Percentiles rank a stretch among this genome's conserved stretches.
These are phyloP conservation scores for Darwinula stevensoni DNA, from an alignment of 2,888 invertebrate species.

Conservation along the genomic window DNA sequence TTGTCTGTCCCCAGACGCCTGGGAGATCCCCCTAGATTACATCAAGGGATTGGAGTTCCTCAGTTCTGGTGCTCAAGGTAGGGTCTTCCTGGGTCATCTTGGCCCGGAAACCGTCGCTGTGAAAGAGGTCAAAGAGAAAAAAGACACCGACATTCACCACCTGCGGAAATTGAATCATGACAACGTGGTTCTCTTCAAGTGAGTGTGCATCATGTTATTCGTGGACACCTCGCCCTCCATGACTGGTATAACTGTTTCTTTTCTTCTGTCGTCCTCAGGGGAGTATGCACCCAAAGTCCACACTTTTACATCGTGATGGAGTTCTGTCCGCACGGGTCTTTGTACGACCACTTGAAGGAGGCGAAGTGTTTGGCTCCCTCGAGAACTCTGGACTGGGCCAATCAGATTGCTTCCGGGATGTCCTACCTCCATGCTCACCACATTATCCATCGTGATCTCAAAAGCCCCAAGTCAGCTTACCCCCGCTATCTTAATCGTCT, in stretches of 20 bases:
- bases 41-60: slow-evolving; percentile 67
- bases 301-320: slow-evolving; percentile 94
- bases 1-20: slow-evolving; percentile 37
- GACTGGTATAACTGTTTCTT: slow-evolving; percentile 9
- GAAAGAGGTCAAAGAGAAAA: slow-evolving; percentile 71
- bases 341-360: slow-evolving; percentile 54
- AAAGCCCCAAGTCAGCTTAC: slow-evolving; percentile 97
- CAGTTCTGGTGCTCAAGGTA: slow-evolving; percentile 85
- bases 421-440: slow-evolving; percentile 78
- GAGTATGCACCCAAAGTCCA: slow-evolving; percentile 72
- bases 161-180: slow-evolving; percentile 70
- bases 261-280: no score
- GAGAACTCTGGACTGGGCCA: slow-evolving; percentile 67
- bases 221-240: not conserved
- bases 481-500: no score
- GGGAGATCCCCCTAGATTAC: slow-evolving; percentile 81
- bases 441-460: slow-evolving; percentile 92
- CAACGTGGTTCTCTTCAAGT: slow-evolving; percentile 69
- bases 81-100: slow-evolving; percentile 63
- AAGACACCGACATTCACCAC: slow-evolving; percentile 76
- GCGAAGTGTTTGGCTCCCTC: slow-evolving; percentile 49
- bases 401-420: slow-evolving; percentile 89
- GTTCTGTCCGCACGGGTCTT: slow-evolving; percentile 76
- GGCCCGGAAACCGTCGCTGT: slow-evolving; percentile 53
- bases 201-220: slow-evolving; percentile 11